A percentile compares a stretch with the other conserved stretches of the same genome.
These are phyloP conservation scores for Leptopilina drosophilae DNA, from an alignment of 2,888 invertebrate species.

Conservation along the genomic window DNA sequence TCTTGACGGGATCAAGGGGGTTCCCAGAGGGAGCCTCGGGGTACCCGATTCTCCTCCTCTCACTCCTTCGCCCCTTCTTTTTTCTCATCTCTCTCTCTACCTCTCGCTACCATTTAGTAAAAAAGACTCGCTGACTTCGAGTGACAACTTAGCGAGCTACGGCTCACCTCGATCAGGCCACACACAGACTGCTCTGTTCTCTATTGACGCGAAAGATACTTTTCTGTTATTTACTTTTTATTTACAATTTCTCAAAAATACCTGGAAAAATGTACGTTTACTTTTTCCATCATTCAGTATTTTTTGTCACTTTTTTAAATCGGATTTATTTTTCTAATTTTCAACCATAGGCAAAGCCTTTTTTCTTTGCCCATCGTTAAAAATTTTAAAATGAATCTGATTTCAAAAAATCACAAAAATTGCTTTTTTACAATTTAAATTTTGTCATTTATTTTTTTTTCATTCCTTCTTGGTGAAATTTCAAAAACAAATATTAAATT, in stretches of 20 bases:
- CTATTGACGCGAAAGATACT: conserved; percentile 38
- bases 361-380: too few relatives aligned
- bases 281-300: background rate
- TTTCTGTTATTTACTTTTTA: conserved; percentile 10
- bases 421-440: background rate
- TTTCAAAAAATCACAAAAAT: background rate
- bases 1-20: conserved; percentile 65
- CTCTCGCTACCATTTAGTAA: conserved; percentile 55
- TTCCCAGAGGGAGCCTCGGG: conserved; percentile 56
- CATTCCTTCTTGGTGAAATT: too few relatives aligned
- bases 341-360: too few relatives aligned
- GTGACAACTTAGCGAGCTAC: conserved; percentile 75
- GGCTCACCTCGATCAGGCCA: conserved; percentile 70
- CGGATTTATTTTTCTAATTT: too few relatives aligned
- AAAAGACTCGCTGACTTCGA: conserved; percentile 73
- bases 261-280: background rate
- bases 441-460: too few relatives aligned
- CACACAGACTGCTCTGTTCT: conserved; percentile 58
- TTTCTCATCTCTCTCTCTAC: conserved; percentile 29
- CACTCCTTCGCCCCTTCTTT: conserved; percentile 26
- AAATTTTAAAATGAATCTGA: too few relatives aligned
- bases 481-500: too few relatives aligned
- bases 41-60: conserved; percentile 39
- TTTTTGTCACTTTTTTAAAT: too few relatives aligned
- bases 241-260: background rate